Evolutionary conservation across 1,140 invertebrate genomes (phyloP).

Genomic region (Callitettix versicolor): DNA sequence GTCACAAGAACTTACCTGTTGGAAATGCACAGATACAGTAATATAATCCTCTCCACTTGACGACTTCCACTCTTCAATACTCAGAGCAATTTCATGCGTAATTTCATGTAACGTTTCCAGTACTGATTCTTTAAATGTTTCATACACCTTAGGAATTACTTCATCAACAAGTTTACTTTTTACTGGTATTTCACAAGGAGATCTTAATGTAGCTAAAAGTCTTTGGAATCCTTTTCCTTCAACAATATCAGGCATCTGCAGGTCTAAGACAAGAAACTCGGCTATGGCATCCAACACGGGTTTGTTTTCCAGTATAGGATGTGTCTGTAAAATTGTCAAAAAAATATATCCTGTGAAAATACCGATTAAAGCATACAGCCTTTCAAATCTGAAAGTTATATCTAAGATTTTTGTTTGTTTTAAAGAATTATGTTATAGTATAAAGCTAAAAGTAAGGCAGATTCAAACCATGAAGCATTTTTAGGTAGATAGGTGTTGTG

Average conservation of each 20-base stretch:
- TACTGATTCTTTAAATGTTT: slow-evolving; percentile 35
- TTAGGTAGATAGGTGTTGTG: no score
- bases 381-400: no score
- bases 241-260: slow-evolving; percentile 39
- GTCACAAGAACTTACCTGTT: slow-evolving; percentile 32
- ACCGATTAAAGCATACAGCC: no score
- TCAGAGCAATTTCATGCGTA: slow-evolving; percentile 33
- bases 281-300: slow-evolving; percentile 36
- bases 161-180: slow-evolving; percentile 40
- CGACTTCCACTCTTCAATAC: slow-evolving; percentile 40
- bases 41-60: slow-evolving; percentile 35
- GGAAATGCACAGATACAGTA: slow-evolving; percentile 38
- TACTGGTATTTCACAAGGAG: slow-evolving; percentile 41
- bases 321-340: no score
- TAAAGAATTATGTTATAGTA: no score
- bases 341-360: no score
- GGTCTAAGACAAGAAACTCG: slow-evolving; percentile 38
- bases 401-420: no score
- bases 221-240: slow-evolving; percentile 37
- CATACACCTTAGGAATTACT: slow-evolving; percentile 40
- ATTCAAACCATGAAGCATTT: no score
- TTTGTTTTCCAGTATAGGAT: slow-evolving; percentile 27
- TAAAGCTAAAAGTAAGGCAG: no score
- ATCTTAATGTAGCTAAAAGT: slow-evolving; percentile 37
- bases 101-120: slow-evolving; percentile 28